A percentile compares a stretch with the other conserved stretches of the same genome.
Evolutionary conservation across 2,888 invertebrate genomes (phyloP).

Genomic region (Nipponacmea schrenckii): DNA sequence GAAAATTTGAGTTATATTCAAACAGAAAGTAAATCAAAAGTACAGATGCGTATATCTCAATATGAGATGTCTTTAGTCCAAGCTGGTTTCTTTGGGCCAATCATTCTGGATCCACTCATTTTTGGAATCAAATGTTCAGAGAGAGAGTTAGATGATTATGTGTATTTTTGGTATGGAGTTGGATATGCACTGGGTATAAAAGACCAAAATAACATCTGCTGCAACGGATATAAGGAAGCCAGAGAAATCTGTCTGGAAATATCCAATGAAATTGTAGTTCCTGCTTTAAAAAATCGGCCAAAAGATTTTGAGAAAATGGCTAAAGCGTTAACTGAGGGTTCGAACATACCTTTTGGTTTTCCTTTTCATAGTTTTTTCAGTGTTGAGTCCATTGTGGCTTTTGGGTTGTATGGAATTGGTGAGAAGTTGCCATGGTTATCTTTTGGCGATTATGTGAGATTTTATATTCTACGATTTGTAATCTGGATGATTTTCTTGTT

Average conservation of each 20-base stretch:
- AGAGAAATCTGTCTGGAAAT: constrained; percentile 50
- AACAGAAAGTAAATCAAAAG: neutral
- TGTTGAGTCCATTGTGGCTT: constrained; percentile 39
- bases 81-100: constrained; percentile 86
- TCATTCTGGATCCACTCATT: constrained; percentile 73
- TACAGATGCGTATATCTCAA: constrained; percentile 76
- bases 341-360: constrained; percentile 26
- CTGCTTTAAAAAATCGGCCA: constrained; percentile 48
- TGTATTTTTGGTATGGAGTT: constrained; percentile 86
- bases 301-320: constrained; percentile 50
- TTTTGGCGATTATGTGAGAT: constrained; percentile 7
- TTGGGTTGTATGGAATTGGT: constrained; percentile 28
- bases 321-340: constrained; percentile 50
- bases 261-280: constrained; percentile 45
- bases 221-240: constrained; percentile 40
- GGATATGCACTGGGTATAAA: constrained; percentile 85
- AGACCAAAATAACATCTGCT: constrained; percentile 70
- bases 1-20: neutral
- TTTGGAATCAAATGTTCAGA: constrained; percentile 76
- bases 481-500: too few species aligned
- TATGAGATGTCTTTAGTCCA: constrained; percentile 87
- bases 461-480: neutral
- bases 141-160: constrained; percentile 79
- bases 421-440: constrained; percentile 1
- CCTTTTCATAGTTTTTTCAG: constrained; percentile 23